Percentiles rank a stretch among this genome's conserved stretches.
phyloP scores from a whole-genome alignment of 2,113 vertebrate species.

The Psophia crepitans region DNA sequence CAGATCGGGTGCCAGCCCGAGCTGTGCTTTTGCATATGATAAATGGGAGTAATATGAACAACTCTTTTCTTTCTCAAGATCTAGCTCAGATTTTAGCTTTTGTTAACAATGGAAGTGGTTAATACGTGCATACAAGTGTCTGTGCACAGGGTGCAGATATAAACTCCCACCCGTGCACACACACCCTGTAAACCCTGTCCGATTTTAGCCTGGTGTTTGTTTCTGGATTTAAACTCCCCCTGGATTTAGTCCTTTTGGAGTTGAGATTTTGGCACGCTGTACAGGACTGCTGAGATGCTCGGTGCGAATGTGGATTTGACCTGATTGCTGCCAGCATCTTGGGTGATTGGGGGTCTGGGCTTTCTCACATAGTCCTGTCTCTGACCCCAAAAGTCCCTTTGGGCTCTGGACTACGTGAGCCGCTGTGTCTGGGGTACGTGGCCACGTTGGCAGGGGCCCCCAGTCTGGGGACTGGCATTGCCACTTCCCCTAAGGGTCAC shows the following conservation, averaged over 20 bases:
- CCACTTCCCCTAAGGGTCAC: background rate
- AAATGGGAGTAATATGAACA: rapidly evolving
- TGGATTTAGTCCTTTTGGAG: background rate
- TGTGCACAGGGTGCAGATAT: background rate
- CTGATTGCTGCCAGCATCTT: background rate
- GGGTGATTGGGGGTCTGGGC: background rate
- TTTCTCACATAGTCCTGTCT: background rate
- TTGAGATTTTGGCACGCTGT: background rate
- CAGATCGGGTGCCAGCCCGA: background rate
- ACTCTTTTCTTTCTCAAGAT: background rate
- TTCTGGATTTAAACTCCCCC: background rate
- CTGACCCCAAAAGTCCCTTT: background rate
- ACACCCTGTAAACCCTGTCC: background rate
- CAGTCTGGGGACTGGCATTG: background rate
- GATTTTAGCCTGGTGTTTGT: background rate
- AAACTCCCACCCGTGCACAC: background rate
- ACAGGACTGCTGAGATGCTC: background rate
- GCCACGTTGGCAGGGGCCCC: background rate
- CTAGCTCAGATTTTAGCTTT: background rate
- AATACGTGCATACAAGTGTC: background rate
- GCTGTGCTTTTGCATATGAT: background rate
- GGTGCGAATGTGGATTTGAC: background rate
- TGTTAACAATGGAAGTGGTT: background rate
- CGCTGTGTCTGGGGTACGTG: background rate
- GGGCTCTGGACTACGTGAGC: background rate